Evolutionary conservation across 2,797 vertebrate species (phyloP), one percentile per base, ranked within the genome.

Genomic region (Tolypeutes matacus): DNA sequence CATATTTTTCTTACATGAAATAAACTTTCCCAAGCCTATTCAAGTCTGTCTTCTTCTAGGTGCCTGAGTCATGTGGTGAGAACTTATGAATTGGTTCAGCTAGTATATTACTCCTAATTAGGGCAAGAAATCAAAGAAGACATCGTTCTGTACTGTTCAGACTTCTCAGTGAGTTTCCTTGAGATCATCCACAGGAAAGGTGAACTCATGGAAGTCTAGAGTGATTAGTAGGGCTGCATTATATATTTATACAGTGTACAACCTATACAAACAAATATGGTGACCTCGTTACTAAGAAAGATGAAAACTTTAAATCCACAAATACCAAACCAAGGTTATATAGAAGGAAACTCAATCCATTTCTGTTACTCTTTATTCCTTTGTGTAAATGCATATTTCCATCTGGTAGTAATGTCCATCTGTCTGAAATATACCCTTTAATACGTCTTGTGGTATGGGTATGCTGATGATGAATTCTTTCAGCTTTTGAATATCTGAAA

Each of bases 101-200:
- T 23, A 93, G 34, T 85, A 49, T 18, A 88, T n/a, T 80, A 81
- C 27, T 92, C 21, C 11, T 39, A 42, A 42, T 56, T 85, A 81
- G 36, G 81, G n/a, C 7, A 87, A 82, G 49, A 82, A 70, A 82
- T 94, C 60, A 92, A 86, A 81, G 34, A 93, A 78, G 34, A 62
- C 17, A 20, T 2, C 34, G 3, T 36, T 75, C 20, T 75, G 46
- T 25, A 76, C 9, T 42, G 49, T 81, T 62, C 34, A 27, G 13
- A 73, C 39, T 78, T 73, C 46, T 39, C 36, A 62, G 42, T 11
- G 5, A 39, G 34, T 96, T 87, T 53, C 15, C 69, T 90, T 88
- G 62, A 34, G 62, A 39, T 82, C 3, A 76, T 25, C 20, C 8
- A 36, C 27, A 34, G 14, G 34, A 77, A 65, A 25, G 34, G 56